Evolutionary conservation across 2,888 invertebrate species (phyloP).

Genomic region (Agrochola litura): DNA sequence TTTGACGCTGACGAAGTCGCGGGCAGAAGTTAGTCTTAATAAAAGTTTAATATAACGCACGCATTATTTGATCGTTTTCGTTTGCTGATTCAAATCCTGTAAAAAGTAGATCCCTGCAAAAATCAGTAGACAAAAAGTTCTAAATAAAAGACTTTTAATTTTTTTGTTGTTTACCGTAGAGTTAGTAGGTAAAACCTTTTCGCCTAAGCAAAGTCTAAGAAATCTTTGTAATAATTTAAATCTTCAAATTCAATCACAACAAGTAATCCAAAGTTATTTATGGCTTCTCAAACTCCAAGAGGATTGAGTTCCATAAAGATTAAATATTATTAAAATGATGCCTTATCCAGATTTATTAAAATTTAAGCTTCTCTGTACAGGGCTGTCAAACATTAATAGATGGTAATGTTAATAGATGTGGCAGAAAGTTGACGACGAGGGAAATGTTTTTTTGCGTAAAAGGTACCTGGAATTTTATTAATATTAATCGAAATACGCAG

Average conservation of each 20-base stretch:
- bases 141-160: neutral
- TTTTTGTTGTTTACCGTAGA: neutral
- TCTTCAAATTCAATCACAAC: constrained; percentile 44
- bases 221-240: constrained; percentile 10
- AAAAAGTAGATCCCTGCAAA: neutral
- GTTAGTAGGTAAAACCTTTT: neutral
- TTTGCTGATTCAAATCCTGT: neutral
- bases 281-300: constrained; percentile 53
- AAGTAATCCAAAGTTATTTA: constrained; percentile 49
- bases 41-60: neutral
- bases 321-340: constrained; percentile 40
- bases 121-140: too few relatives aligned
- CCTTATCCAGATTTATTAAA: constrained; percentile 35
- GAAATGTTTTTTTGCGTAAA: neutral
- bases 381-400: constrained; percentile 36
- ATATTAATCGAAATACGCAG: neutral
- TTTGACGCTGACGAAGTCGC: neutral
- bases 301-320: constrained; percentile 50
- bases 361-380: constrained; percentile 14
- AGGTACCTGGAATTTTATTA: neutral
- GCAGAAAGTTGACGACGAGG: neutral
- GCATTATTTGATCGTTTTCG: neutral
- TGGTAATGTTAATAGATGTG: constrained; percentile 1
- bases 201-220: neutral
- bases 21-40: neutral